Evolutionary conservation across 1,140 invertebrate genomes (phyloP).

Genomic region (Cyclargus thomasi): DNA sequence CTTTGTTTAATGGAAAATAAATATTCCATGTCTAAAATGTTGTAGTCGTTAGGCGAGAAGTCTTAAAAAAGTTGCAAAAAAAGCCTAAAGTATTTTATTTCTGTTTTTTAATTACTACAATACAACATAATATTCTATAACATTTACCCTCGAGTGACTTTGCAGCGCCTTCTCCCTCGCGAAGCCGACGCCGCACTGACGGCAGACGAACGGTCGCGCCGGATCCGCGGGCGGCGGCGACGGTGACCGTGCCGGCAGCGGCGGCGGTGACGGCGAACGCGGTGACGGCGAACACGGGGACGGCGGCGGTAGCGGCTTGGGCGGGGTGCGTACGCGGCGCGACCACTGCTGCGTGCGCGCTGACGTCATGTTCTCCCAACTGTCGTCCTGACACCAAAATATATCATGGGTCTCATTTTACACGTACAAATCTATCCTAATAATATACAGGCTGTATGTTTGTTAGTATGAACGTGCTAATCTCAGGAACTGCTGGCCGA

Average conservation of each 20-base stretch:
- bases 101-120: too few species aligned
- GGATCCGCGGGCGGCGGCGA: constrained; percentile 80
- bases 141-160: constrained; percentile 78
- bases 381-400: constrained; percentile 53
- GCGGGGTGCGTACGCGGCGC: constrained; percentile 50
- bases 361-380: constrained; percentile 64
- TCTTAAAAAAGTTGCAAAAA: too few species aligned
- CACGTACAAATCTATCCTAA: too few species aligned
- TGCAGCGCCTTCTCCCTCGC: constrained; percentile 86
- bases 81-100: too few species aligned
- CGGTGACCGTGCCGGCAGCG: constrained; percentile 29
- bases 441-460: too few species aligned
- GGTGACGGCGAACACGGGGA: constrained; percentile 26
- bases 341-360: constrained; percentile 71
- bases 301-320: constrained; percentile 30
- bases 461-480: too few species aligned
- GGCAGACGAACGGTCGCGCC: constrained; percentile 85
- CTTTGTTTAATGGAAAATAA: too few species aligned
- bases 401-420: too few species aligned
- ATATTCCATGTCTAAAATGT: too few species aligned
- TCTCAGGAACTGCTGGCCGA: too few species aligned
- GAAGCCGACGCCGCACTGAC: constrained; percentile 86
- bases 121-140: too few species aligned
- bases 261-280: constrained; percentile 27
- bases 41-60: too few species aligned